Evolutionary conservation across 2,113 vertebrate genomes (phyloP).

Genomic region (Eclectus roratus): DNA sequence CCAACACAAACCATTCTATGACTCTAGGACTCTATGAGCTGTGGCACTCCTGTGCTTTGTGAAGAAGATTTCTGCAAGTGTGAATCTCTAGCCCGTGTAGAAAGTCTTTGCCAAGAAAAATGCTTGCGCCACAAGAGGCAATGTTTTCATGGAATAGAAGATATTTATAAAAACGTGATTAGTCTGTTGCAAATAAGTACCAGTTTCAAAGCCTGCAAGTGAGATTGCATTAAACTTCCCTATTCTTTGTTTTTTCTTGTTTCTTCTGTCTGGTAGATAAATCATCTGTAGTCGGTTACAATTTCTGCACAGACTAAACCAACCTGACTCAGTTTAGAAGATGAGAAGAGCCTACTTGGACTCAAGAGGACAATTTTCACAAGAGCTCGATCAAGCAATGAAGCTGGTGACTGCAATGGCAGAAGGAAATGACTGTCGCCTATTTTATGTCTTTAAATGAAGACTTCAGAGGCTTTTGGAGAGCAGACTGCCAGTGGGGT

Average conservation of each 20-base stretch:
- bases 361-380: neutral
- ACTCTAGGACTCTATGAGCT: neutral
- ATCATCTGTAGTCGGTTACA: neutral
- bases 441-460: neutral
- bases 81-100: neutral
- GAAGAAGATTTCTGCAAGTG: neutral
- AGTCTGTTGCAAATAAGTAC: neutral
- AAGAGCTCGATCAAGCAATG: fast-evolving
- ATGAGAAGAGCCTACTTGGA: neutral
- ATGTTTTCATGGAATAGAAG: neutral
- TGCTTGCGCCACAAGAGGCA: neutral
- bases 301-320: neutral
- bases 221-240: neutral
- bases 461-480: neutral
- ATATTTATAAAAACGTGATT: neutral
- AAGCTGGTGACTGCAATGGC: fast-evolving
- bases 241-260: neutral
- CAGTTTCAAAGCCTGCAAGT: neutral
- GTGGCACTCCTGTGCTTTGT: neutral
- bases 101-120: neutral
- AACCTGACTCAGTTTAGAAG: neutral
- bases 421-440: neutral
- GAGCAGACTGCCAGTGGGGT: neutral
- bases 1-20: too few relatives aligned
- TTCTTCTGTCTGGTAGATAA: neutral